phyloP scores from a whole-genome alignment of 2,888 invertebrate genomes.

The Pycnomerus fuliginosus region DNA sequence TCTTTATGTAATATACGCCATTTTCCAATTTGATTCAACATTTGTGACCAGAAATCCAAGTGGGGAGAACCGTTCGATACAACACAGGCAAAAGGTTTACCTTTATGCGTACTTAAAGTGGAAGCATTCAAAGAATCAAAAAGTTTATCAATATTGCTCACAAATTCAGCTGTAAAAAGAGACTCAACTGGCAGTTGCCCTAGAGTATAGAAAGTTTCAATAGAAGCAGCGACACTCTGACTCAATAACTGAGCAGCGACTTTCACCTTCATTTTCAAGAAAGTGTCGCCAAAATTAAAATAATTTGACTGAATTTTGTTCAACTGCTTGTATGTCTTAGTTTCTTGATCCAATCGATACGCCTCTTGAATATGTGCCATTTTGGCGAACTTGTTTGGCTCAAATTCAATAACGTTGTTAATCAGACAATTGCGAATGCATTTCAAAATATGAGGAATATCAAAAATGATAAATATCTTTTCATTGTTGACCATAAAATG shows the following conservation, averaged over 20 bases:
- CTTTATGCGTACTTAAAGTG: too few relatives aligned
- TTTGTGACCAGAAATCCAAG: slow-evolving; percentile 15
- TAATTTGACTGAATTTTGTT: background rate
- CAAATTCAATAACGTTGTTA: background rate
- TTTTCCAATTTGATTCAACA: slow-evolving; percentile 13
- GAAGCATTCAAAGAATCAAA: slow-evolving; percentile 1
- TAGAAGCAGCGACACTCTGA: background rate
- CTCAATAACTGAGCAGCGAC: background rate
- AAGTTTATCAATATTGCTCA: background rate
- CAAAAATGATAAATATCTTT: background rate
- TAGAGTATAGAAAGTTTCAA: background rate
- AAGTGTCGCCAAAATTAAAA: background rate
- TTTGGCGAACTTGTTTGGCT: too few relatives aligned
- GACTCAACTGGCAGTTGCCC: background rate
- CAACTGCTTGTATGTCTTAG: background rate
- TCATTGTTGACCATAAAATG: background rate
- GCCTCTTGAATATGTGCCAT: background rate
- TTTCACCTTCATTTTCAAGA: background rate
- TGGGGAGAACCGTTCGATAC: slow-evolving; percentile 13
- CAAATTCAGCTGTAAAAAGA: background rate
- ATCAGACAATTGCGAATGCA: background rate
- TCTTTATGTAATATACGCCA: slow-evolving; percentile 18
- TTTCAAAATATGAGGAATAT: background rate
- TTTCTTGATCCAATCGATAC: background rate
- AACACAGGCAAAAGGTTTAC: slow-evolving; percentile 17